Evolutionary conservation across 2,113 vertebrate species (phyloP).

Genomic region (Erythrocercus mccallii): DNA sequence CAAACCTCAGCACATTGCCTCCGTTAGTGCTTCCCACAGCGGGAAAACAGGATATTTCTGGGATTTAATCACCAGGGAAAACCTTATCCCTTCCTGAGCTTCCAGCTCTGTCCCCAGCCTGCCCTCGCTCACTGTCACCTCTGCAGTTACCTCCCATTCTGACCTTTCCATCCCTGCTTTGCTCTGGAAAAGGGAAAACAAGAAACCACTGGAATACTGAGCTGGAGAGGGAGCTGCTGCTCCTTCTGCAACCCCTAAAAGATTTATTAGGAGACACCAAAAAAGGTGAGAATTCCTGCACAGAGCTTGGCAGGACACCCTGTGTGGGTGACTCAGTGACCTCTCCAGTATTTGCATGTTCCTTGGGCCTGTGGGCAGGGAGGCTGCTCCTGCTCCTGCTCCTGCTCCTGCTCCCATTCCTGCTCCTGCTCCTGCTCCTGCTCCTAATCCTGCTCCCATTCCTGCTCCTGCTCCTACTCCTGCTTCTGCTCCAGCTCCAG

Average conservation of each 20-base stretch:
- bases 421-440: neutral
- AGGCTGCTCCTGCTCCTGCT: neutral
- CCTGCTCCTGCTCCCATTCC: no score
- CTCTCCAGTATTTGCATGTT: neutral
- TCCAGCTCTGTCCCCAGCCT: neutral
- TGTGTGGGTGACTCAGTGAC: constrained; percentile 25
- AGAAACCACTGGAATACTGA: neutral
- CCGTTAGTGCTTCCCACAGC: neutral
- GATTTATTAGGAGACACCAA: constrained; percentile 13
- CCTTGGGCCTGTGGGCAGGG: neutral
- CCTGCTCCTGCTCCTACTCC: neutral
- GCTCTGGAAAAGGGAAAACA: neutral
- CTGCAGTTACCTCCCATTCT: neutral
- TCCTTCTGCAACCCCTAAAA: neutral
- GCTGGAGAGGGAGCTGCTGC: neutral
- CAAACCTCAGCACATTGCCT: neutral
- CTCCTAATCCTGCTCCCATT: neutral
- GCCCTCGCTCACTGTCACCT: neutral
- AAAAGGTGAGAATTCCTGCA: neutral
- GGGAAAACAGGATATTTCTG: neutral
- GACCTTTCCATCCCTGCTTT: neutral
- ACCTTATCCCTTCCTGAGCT: neutral
- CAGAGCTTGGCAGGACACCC: constrained; percentile 51
- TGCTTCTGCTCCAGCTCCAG: neutral
- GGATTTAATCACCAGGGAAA: neutral